Conservation (phyloP, 2,888 invertebrate species). For the Corbicula japonica region DNA sequence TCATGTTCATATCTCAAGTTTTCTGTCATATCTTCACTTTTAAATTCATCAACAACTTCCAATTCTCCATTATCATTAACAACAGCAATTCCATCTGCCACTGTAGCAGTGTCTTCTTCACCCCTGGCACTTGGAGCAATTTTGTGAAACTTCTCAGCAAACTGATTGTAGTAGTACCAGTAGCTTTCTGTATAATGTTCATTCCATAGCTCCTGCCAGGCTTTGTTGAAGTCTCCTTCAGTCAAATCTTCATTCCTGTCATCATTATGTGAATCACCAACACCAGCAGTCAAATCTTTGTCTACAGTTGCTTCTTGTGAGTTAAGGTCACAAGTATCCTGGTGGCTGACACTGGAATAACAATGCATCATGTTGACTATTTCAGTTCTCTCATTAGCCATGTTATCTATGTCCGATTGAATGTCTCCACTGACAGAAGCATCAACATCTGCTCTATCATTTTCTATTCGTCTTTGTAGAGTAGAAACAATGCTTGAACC, state of each 20-base stretch:
- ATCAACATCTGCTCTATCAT: slow-evolving; percentile 10
- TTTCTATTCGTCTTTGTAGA: slow-evolving; percentile 46
- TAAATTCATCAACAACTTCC: slow-evolving; percentile 15
- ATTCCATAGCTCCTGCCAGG: slow-evolving; percentile 82
- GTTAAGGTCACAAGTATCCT: not conserved
- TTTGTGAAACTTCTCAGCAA: slow-evolving; percentile 64
- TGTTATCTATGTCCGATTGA: slow-evolving; percentile 61
- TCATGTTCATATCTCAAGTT: not conserved
- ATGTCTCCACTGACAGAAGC: slow-evolving; percentile 28
- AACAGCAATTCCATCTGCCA: slow-evolving; percentile 53
- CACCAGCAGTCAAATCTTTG: slow-evolving; percentile 16
- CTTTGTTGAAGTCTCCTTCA: slow-evolving; percentile 62
- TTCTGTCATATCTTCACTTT: not conserved
- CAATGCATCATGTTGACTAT: slow-evolving; percentile 78
- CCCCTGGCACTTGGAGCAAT: slow-evolving; percentile 12
- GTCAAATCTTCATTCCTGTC: slow-evolving; percentile 1
- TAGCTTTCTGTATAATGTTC: slow-evolving; percentile 82
- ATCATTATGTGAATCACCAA: not conserved
- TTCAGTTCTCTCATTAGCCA: slow-evolving; percentile 68
- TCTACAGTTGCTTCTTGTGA: slow-evolving; percentile 14
- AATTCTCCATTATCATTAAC: slow-evolving; percentile 61
- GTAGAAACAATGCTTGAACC: slow-evolving; percentile 53
- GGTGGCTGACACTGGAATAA: slow-evolving; percentile 67
- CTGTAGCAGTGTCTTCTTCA: slow-evolving; percentile 4
- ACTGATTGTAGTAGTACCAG: slow-evolving; percentile 81